These are phyloP conservation scores for Drosophila tanythrix DNA, from an alignment of 2,888 invertebrate genomes.

Conservation along the genomic window DNA sequence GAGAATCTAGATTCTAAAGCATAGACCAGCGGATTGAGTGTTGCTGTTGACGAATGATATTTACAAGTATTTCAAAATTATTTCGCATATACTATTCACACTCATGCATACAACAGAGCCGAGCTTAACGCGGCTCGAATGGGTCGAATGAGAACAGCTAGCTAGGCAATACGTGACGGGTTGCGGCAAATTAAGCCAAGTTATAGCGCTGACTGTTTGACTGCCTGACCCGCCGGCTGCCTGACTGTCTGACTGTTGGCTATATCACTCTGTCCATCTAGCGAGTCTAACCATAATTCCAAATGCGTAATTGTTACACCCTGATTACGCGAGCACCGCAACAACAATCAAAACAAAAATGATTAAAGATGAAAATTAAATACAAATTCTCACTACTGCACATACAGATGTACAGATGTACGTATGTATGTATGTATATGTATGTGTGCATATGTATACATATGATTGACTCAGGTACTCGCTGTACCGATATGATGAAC, in stretches of 20 bases:
- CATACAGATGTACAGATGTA: neutral
- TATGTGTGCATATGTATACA: neutral
- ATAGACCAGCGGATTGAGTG: slow-evolving; percentile 37
- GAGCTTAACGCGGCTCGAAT: slow-evolving; percentile 11
- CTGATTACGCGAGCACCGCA: slow-evolving; percentile 80
- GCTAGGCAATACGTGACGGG: slow-evolving; percentile 66
- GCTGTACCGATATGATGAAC: slow-evolving; percentile 25
- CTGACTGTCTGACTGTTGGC: slow-evolving; percentile 8
- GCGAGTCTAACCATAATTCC: slow-evolving; percentile 56
- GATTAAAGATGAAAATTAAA: slow-evolving; percentile 38
- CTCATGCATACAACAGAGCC: neutral
- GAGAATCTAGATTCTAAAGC: slow-evolving; percentile 42
- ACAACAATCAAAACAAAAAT: slow-evolving; percentile 10
- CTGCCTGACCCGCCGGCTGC: neutral
- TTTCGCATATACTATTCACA: slow-evolving; percentile 44
- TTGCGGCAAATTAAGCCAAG: slow-evolving; percentile 53
- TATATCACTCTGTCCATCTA: slow-evolving; percentile 37
- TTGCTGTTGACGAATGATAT: slow-evolving; percentile 28
- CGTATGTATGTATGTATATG: neutral
- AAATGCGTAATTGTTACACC: slow-evolving; percentile 84
- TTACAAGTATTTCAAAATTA: slow-evolving; percentile 60
- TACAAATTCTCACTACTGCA: slow-evolving; percentile 6
- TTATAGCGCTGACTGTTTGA: slow-evolving; percentile 7
- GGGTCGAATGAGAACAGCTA: slow-evolving; percentile 53
- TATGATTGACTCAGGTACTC: slow-evolving; percentile 7